Percentiles rank a stretch among this genome's conserved stretches.
Evolutionary conservation across 2,888 invertebrate species (phyloP).

Genomic region (Drosophila subsilvestris): DNA sequence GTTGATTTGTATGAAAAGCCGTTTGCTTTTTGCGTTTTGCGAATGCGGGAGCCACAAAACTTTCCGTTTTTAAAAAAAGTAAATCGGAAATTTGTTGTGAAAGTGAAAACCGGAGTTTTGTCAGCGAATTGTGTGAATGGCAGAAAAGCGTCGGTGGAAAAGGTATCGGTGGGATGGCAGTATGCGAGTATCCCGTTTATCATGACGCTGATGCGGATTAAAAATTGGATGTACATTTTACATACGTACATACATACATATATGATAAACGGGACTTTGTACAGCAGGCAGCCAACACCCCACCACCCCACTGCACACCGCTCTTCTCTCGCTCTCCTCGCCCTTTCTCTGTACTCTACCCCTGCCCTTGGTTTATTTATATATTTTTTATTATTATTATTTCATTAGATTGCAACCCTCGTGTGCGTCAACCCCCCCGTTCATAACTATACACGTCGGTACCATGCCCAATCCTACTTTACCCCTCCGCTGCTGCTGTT

Average conservation of each 20-base stretch:
- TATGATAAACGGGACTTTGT: not conserved
- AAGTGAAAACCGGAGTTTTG: too few relatives aligned
- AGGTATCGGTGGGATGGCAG: not conserved
- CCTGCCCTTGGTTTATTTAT: conserved; percentile 16
- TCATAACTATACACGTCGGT: conserved; percentile 8
- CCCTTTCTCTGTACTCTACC: conserved; percentile 32
- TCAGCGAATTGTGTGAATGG: too few relatives aligned
- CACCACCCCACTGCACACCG: not conserved
- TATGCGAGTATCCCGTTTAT: not conserved
- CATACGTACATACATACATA: too few relatives aligned
- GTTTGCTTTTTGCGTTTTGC: too few relatives aligned
- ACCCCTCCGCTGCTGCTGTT: not conserved
- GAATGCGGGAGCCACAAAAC: too few relatives aligned
- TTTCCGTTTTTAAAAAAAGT: too few relatives aligned
- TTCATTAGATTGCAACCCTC: conserved; percentile 76
- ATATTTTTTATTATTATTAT: conserved; percentile 68
- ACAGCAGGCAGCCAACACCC: conserved; percentile 3
- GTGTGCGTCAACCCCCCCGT: conserved; percentile 25
- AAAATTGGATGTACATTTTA: not conserved
- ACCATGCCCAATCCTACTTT: not conserved
- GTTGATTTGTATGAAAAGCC: too few relatives aligned
- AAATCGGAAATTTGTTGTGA: too few relatives aligned
- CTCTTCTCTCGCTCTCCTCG: conserved; percentile 8
- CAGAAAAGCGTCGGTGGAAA: not conserved
- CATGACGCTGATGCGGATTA: not conserved